Conservation (phyloP, 2,113 vertebrate genomes). For the Ctenodactylus gundi region DNA sequence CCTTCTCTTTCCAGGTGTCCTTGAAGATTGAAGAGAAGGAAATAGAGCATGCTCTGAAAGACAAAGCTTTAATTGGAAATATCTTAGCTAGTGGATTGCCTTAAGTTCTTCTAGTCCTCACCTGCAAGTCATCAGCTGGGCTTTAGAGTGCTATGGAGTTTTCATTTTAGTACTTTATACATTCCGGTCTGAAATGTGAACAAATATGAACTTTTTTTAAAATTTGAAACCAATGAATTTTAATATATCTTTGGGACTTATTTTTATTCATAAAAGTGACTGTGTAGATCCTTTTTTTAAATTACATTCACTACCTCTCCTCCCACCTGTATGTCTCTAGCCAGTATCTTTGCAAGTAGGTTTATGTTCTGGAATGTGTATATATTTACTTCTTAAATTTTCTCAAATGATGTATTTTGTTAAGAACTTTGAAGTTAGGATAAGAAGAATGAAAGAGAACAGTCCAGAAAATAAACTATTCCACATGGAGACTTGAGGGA, state of each 20-base stretch:
- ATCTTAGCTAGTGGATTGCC: constrained; percentile 89
- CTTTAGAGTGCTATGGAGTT: background rate
- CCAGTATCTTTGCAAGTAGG: background rate
- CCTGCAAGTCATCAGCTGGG: background rate
- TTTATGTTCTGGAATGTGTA: background rate
- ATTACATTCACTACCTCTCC: background rate
- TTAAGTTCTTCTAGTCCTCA: constrained; percentile 42
- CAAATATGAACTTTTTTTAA: constrained; percentile 43
- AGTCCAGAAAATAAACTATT: background rate
- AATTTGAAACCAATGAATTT: constrained; percentile 45
- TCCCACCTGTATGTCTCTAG: background rate
- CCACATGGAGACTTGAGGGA: background rate
- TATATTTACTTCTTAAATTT: background rate
- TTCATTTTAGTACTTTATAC: constrained; percentile 40
- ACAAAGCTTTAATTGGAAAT: constrained; percentile 89
- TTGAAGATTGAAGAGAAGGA: constrained; percentile 93
- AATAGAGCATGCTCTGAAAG: constrained; percentile 92
- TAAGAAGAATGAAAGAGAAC: constrained; percentile 6
- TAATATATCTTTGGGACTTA: constrained; percentile 30
- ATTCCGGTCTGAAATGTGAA: constrained; percentile 28
- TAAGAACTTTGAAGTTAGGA: constrained; percentile 11
- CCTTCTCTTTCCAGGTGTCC: constrained; percentile 86
- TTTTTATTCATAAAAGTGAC: constrained; percentile 50
- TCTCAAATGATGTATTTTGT: background rate
- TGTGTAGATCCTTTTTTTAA: constrained; percentile 47